These are phyloP conservation scores for Actinernus sp. DNA, from an alignment of 92 coral and sea anemone genomes.

Conservation along the genomic window DNA sequence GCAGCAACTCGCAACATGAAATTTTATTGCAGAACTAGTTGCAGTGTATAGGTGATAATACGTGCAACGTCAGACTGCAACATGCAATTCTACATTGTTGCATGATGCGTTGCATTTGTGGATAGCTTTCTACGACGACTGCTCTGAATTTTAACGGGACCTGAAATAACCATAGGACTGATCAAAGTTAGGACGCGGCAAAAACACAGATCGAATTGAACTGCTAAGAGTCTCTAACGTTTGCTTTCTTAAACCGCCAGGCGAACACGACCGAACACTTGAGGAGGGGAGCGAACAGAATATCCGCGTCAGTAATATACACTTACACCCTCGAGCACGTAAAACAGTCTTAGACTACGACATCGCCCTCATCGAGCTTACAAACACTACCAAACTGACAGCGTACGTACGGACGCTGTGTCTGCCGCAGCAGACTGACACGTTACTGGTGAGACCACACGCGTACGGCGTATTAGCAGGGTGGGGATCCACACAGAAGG, in stretches of 20 bases:
- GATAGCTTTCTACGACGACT: too few species aligned
- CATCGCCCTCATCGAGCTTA: constrained; percentile 74
- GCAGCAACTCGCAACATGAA: too few species aligned
- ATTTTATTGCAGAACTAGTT: too few species aligned
- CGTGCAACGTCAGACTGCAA: too few species aligned
- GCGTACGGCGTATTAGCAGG: constrained; percentile 80
- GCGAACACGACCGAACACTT: constrained; percentile 80
- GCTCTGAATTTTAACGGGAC: too few species aligned
- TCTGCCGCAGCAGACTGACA: constrained; percentile 57
- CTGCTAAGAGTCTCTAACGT: too few species aligned
- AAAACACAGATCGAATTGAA: too few species aligned
- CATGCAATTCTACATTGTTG: too few species aligned
- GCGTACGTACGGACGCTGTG: constrained; percentile 90
- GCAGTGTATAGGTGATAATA: too few species aligned
- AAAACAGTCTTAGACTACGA: constrained; percentile 59
- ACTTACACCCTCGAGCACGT: constrained; percentile 52
- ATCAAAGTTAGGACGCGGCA: too few species aligned
- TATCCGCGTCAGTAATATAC: constrained; percentile 55
- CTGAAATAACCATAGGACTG: too few species aligned
- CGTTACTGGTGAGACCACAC: constrained; percentile 70
- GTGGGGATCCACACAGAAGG: constrained; percentile 89
- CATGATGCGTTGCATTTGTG: too few species aligned
- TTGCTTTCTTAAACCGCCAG: constrained; percentile 22
- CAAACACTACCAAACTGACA: constrained; percentile 67
- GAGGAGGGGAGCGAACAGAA: constrained; percentile 93